Evolutionary conservation across 2,797 vertebrate genomes (phyloP).

Genomic region (Erpetoichthys calabaricus): DNA sequence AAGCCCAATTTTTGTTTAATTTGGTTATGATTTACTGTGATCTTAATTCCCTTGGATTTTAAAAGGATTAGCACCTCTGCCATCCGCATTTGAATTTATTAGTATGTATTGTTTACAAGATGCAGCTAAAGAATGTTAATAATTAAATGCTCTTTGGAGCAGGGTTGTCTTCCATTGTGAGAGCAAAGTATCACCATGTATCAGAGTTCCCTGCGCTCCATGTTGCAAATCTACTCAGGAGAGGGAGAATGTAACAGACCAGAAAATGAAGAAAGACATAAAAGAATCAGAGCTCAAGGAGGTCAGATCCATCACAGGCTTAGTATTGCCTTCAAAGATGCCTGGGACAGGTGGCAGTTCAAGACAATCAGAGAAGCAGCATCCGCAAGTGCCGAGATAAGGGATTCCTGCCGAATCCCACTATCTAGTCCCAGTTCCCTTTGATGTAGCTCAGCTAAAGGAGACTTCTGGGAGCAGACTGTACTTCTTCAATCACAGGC

Average conservation of each 20-base stretch:
- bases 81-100: constrained; percentile 2
- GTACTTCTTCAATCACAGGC: constrained; percentile 33
- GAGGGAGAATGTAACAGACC: constrained; percentile 72
- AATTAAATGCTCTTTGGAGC: constrained; percentile 7
- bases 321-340: constrained; percentile 95
- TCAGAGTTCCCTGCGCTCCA: constrained; percentile 62
- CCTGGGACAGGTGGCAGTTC: constrained; percentile 97
- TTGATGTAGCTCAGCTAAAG: constrained; percentile 83
- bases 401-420: constrained; percentile 70
- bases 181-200: constrained; percentile 13
- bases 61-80: constrained; percentile 5
- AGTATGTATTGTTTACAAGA: constrained; percentile 5
- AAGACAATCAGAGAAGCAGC: constrained; percentile 84
- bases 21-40: constrained; percentile 3
- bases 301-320: constrained; percentile 97
- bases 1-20: background rate
- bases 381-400: constrained; percentile 84
- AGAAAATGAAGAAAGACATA: constrained; percentile 96
- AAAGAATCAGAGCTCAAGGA: constrained; percentile 91
- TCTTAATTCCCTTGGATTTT: constrained; percentile 3
- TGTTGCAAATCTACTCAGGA: constrained; percentile 38
- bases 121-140: constrained; percentile 4
- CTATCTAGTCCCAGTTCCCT: constrained; percentile 67
- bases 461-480: constrained; percentile 52
- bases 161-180: constrained; percentile 6